These are phyloP conservation scores for Ephydatia muelleri DNA, from an alignment of 37 sponge, comb jelly and placozoan genomes.

Conservation along the genomic window DNA sequence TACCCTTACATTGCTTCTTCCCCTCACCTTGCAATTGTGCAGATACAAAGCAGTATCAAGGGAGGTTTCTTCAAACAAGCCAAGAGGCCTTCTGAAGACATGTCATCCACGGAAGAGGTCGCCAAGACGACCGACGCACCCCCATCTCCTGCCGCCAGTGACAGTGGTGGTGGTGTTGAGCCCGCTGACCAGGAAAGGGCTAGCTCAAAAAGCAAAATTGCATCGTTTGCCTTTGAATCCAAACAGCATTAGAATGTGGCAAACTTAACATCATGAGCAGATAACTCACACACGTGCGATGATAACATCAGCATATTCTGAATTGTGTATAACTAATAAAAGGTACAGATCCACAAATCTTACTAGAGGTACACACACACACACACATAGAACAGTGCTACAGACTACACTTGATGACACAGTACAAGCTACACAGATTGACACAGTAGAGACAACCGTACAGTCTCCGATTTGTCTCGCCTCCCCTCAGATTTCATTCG, in stretches of 20 bases:
- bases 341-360: too few relatives aligned
- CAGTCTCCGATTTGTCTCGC: not conserved
- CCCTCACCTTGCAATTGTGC: not conserved
- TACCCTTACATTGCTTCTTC: not conserved
- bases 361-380: too few relatives aligned
- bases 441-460: too few relatives aligned
- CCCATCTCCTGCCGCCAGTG: too few relatives aligned
- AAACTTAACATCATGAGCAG: too few relatives aligned
- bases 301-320: too few relatives aligned
- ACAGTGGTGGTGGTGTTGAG: not conserved
- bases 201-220: slow-evolving; percentile 13
- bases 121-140: not conserved
- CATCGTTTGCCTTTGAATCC: slow-evolving; percentile 28
- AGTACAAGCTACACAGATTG: too few relatives aligned
- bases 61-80: not conserved
- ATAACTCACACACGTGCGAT: too few relatives aligned
- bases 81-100: not conserved
- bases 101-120: not conserved
- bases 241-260: not conserved
- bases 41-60: not conserved
- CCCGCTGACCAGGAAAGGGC: not conserved
- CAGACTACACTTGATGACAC: too few relatives aligned
- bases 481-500: not conserved
- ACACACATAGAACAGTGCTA: too few relatives aligned
- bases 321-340: too few relatives aligned